phyloP scores from a whole-genome alignment of 2,113 vertebrate species.

The Polypterus senegalus region DNA sequence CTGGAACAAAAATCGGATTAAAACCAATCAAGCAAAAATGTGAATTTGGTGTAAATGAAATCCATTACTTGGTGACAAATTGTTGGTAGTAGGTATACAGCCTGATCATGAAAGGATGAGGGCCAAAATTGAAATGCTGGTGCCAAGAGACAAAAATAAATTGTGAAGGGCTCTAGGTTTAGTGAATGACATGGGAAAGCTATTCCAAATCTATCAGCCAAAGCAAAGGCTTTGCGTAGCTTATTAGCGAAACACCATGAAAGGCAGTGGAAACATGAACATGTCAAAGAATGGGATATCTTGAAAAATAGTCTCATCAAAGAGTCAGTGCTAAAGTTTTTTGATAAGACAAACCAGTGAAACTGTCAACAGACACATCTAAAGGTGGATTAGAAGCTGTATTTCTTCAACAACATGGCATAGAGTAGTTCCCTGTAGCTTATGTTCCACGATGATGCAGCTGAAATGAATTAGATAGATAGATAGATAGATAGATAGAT shows the following conservation, averaged over 20 bases:
- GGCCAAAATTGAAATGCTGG: neutral
- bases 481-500: too few relatives aligned
- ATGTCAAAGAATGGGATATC: neutral
- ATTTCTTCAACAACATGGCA: constrained; percentile 5
- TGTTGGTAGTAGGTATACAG: neutral
- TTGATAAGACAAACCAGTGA: constrained; percentile 11
- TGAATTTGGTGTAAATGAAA: constrained; percentile 1
- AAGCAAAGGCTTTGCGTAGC: neutral
- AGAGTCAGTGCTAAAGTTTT: constrained; percentile 13
- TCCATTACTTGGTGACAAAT: neutral
- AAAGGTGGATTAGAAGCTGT: constrained; percentile 9
- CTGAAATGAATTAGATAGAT: constrained; percentile 3
- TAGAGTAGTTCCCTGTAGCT: constrained; percentile 5
- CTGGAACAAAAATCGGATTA: neutral
- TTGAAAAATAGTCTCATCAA: constrained; percentile 6
- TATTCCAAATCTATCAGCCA: constrained; percentile 2
- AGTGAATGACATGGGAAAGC: neutral
- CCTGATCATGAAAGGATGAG: neutral
- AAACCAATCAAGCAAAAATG: neutral
- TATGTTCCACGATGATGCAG: constrained; percentile 10
- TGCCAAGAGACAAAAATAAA: neutral
- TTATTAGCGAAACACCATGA: constrained; percentile 9
- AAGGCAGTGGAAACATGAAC: neutral
- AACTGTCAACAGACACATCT: constrained; percentile 14
- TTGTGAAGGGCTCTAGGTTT: neutral